Evolutionary conservation across 2,888 invertebrate genomes (phyloP), one percentile per base, ranked within the genome.

Genomic region (Dioctria rufipes): DNA sequence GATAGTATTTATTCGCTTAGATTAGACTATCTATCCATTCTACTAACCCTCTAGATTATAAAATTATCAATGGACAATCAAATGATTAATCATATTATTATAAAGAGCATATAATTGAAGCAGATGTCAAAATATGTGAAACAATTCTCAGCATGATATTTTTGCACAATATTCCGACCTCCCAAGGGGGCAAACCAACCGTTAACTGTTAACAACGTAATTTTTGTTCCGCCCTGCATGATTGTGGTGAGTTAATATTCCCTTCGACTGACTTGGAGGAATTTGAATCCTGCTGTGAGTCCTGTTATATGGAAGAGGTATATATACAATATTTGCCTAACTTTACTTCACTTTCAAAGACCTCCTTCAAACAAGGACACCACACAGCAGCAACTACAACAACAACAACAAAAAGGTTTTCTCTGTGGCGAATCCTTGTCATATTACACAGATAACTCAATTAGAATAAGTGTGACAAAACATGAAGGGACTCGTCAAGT

Each of bases 391-490:
- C 54, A 6, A 3, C 54, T 0, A 54, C 54, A 54, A 54, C 5
- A 46, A 46, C 25, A 46, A 46, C 9, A 9, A 46, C 49, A 46
- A 25, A 3, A 51, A 2, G 51, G 2, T 51, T 25, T 61, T 61
- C 61, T 11, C 11, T 5, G 42, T 66, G 66, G 66, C 42, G n/a
- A 69, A 69, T 69, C 51, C 11, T 9, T 51, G 13, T 77, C 63
- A 6, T n/a, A 61, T 37, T 63, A 46, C 61, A 46, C 8, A 66
- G 79, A 79, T 79, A 67, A 58, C 79, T 79, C 67, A 67, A 79
- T 79, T 79, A 79, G 79, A 79, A 79, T 79, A 69, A 79, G 67
- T 63, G 58, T 60, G 79, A 54, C 67, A 66, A 67, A 13, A 25
- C 4, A 54, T 4, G 54, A 54, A 54, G 13, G 49, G 78, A 6